Percentiles rank a stretch among this genome's conserved stretches.
These are phyloP conservation scores for Gymnocephalus cernua DNA, from an alignment of 2,113 vertebrate genomes.

Conservation along the genomic window DNA sequence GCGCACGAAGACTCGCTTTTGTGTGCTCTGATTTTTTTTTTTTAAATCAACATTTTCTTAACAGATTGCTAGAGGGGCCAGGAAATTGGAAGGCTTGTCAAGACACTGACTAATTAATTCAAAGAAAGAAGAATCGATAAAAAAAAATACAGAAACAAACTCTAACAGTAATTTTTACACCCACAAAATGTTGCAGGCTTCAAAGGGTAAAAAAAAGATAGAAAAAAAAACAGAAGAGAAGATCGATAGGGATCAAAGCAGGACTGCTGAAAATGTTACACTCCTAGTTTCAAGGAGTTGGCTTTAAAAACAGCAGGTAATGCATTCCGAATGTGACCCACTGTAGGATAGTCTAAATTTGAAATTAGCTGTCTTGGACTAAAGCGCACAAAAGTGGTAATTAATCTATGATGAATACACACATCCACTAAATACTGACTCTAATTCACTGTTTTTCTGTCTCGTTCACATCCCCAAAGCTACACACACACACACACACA, in stretches of 20 bases:
- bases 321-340: constrained; percentile 35
- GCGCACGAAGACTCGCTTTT: background rate
- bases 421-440: constrained; percentile 24
- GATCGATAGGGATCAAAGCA: constrained; percentile 57
- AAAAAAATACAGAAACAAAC: constrained; percentile 24
- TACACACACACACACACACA: background rate
- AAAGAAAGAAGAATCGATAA: constrained; percentile 52
- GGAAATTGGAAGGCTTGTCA: constrained; percentile 36
- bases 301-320: constrained; percentile 48
- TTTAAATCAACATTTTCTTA: constrained; percentile 31
- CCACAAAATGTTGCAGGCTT: constrained; percentile 31
- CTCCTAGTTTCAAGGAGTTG: constrained; percentile 35
- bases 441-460: background rate
- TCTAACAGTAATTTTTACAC: constrained; percentile 29
- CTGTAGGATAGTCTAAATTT: constrained; percentile 54
- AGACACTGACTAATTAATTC: constrained; percentile 50
- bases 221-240: background rate
- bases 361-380: constrained; percentile 54
- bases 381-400: constrained; percentile 44
- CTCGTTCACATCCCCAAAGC: background rate
- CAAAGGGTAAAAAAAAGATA: constrained; percentile 26
- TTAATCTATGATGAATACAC: constrained; percentile 56
- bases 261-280: constrained; percentile 27
- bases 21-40: background rate
- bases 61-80: constrained; percentile 3